phyloP scores from a whole-genome alignment of 2,113 vertebrate species.

The Chrysochloris asiatica region DNA sequence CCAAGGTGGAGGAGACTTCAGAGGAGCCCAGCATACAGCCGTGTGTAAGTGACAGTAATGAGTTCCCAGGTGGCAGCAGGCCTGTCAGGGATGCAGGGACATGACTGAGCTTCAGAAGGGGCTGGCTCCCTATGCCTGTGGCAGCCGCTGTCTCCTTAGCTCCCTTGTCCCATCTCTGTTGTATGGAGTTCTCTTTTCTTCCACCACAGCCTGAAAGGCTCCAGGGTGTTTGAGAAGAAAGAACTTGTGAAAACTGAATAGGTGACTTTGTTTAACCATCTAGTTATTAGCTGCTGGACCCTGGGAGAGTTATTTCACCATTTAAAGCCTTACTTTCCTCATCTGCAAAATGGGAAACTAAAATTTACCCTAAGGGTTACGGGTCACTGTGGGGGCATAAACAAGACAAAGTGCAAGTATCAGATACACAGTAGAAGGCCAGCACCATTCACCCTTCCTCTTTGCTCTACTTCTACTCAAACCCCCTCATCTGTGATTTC shows the following conservation, averaged over 20 bases:
- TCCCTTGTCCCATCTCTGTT: neutral
- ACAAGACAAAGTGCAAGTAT: neutral
- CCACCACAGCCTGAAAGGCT: neutral
- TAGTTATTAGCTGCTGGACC: neutral
- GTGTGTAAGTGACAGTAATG: conserved; percentile 37
- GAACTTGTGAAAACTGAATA: neutral
- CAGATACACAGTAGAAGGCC: neutral
- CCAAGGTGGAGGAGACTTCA: neutral
- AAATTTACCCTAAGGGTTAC: neutral
- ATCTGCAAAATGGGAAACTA: neutral
- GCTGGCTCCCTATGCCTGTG: neutral
- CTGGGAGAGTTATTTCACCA: neutral
- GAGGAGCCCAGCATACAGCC: neutral
- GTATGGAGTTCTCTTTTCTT: neutral
- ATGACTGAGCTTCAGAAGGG: neutral
- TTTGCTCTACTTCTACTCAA: neutral
- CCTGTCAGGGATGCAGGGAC: neutral
- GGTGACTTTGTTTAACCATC: too few relatives aligned
- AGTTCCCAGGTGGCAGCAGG: conserved; percentile 28
- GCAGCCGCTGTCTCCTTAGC: neutral
- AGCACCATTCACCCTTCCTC: neutral
- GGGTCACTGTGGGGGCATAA: neutral
- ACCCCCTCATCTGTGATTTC: neutral
- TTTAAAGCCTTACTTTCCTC: neutral
- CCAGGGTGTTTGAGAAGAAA: neutral